Evolutionary conservation across 2,888 invertebrate species (phyloP), one percentile per base, ranked within the genome.

Genomic region (Leucania comma): DNA sequence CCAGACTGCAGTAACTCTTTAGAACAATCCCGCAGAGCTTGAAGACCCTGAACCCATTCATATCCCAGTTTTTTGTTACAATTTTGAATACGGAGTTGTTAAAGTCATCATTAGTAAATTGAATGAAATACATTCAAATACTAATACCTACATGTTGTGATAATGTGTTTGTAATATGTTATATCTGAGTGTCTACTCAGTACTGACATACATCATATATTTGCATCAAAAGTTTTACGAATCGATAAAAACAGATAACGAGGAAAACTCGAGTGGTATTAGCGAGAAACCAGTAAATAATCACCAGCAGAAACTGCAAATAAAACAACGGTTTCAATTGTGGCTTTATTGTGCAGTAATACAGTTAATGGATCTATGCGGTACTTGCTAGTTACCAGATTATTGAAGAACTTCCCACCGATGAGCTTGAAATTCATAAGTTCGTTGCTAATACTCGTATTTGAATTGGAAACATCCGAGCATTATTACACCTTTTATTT

Each of bases 401-500:
- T 29, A 57, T 75, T 32, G n/a, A 38, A 35, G 48, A 26, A 56
- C 2, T 58, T 12, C 51, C n/a, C 26, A 46, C 0, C 2, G 29
- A 32, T 22, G 38, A 50, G 46, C 38, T 59, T 58, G 14, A 50
- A 32, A 38, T 38, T 71, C 17, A 17, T 42, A 50, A 56, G 38
- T 48, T 53, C 35, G 26, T 51, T 62, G 14, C 38, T 46, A 32
- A 61, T 1, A 57, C 48, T n/a, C n/a, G 46, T 48, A 6, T 48
- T 59, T 59, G 2, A 48, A 62, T 50, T 53, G 10, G 12, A 56
- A 42, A 17, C n/a, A 35, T 24, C 12, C 29, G n/a, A 54, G 35
- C 14, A 65, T 65, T 54, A 62, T 29, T 68, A 38, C 24, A 68
- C 22, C 20, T 57, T 63, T 67, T 56, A 29, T 61, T 75, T 68